phyloP scores from a whole-genome alignment of 1,140 invertebrate species.

The Drosophila carrolli region DNA sequence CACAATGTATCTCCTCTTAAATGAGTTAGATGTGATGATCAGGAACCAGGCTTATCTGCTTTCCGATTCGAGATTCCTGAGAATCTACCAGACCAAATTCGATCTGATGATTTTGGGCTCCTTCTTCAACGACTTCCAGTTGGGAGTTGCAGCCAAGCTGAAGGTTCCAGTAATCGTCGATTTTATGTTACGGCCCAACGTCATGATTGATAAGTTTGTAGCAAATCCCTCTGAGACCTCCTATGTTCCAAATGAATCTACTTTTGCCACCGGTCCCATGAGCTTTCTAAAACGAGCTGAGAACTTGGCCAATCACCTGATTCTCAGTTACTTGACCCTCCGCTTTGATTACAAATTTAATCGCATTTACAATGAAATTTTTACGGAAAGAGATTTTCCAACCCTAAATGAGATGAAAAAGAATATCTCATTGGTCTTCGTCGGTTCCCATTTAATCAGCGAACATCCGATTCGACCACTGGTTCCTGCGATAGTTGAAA shows the following conservation, averaged over 20 bases:
- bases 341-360: background rate
- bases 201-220: background rate
- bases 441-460: background rate
- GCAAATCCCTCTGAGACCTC: background rate
- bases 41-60: background rate
- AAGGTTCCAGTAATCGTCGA: background rate
- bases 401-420: background rate
- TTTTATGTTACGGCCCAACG: background rate
- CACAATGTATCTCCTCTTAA: background rate
- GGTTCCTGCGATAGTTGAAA: constrained; percentile 63
- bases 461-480: background rate
- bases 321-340: background rate
- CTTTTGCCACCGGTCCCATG: background rate
- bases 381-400: background rate
- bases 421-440: background rate
- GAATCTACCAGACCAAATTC: background rate
- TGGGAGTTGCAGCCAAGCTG: constrained; percentile 1
- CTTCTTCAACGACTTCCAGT: background rate
- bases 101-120: background rate
- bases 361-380: background rate
- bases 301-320: background rate
- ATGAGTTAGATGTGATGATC: background rate
- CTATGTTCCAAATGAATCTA: background rate
- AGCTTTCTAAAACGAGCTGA: background rate
- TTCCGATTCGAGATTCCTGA: background rate